Conservation (phyloP, 2,797 vertebrate species). For the Platalea minor region DNA sequence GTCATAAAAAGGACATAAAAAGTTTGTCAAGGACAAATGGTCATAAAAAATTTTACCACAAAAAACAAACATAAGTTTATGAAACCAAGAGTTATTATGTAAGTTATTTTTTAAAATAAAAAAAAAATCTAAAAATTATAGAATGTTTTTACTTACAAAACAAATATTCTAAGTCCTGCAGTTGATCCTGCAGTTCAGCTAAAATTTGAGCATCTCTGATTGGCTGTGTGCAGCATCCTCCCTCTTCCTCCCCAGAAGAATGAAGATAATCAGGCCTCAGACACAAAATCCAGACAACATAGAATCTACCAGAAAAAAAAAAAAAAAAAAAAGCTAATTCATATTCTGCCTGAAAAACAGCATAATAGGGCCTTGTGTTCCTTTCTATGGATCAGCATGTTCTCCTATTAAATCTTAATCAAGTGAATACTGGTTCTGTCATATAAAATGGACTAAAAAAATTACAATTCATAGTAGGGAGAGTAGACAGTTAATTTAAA, state of each 20-base stretch:
- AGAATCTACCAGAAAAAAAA: background rate
- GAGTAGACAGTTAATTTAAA: background rate
- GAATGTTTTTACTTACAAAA: background rate
- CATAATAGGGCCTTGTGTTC: background rate
- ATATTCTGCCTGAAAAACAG: background rate
- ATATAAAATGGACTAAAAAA: conserved; percentile 33
- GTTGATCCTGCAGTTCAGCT: background rate
- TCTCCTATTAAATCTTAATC: conserved; percentile 63
- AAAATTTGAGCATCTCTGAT: background rate
- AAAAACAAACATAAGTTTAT: background rate
- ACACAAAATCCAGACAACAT: background rate
- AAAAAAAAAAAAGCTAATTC: background rate
- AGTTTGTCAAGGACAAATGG: background rate
- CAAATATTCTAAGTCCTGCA: background rate
- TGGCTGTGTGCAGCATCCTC: background rate
- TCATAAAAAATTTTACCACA: background rate
- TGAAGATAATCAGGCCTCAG: background rate
- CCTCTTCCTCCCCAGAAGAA: background rate
- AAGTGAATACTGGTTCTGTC: conserved; percentile 25
- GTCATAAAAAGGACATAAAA: background rate
- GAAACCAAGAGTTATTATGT: background rate
- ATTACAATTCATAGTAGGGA: conserved; percentile 3
- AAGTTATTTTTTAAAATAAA: background rate
- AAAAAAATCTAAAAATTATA: background rate
- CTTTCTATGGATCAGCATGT: conserved; percentile 24